These are phyloP conservation scores for Dolichomitus sp. DNA, from an alignment of 2,888 invertebrate genomes.

Conservation along the genomic window DNA sequence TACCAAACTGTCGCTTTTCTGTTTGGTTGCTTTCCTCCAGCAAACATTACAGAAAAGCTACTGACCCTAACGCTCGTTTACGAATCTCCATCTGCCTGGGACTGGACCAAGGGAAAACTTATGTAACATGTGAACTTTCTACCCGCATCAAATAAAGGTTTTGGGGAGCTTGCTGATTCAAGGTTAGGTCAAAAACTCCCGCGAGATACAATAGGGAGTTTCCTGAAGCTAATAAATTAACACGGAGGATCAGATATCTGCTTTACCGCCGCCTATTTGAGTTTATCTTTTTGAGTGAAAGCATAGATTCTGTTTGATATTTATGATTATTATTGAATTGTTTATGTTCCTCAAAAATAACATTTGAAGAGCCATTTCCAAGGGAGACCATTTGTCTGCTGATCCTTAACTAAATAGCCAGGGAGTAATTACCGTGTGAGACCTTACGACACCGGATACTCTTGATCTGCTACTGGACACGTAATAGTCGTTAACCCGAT, in stretches of 20 bases:
- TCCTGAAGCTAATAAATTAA: background rate
- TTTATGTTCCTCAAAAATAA: too few relatives aligned
- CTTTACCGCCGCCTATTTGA: background rate
- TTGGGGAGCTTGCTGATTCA: conserved; percentile 13
- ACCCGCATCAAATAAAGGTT: conserved; percentile 17
- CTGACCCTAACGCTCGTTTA: conserved; percentile 6
- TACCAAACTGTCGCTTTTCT: conserved; percentile 3
- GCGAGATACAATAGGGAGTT: conserved; percentile 4
- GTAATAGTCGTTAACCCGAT: conserved; percentile 35
- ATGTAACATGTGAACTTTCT: background rate
- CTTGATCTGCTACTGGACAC: conserved; percentile 13
- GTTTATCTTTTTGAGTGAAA: background rate
- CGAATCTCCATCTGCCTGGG: conserved; percentile 8
- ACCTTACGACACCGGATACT: conserved; percentile 13
- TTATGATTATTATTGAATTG: too few relatives aligned
- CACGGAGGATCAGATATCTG: background rate
- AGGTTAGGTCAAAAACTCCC: background rate
- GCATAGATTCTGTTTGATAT: too few relatives aligned
- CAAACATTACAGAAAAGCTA: conserved; percentile 26
- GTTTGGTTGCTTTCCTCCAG: conserved; percentile 32
- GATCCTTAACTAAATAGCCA: background rate
- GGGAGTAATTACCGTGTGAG: conserved; percentile 20
- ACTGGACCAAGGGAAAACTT: conserved; percentile 1
- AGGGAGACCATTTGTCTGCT: background rate
- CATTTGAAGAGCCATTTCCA: too few relatives aligned